Evolutionary conservation across 2,113 vertebrate genomes (phyloP).

Genomic region (Argyrosomus japonicus): DNA sequence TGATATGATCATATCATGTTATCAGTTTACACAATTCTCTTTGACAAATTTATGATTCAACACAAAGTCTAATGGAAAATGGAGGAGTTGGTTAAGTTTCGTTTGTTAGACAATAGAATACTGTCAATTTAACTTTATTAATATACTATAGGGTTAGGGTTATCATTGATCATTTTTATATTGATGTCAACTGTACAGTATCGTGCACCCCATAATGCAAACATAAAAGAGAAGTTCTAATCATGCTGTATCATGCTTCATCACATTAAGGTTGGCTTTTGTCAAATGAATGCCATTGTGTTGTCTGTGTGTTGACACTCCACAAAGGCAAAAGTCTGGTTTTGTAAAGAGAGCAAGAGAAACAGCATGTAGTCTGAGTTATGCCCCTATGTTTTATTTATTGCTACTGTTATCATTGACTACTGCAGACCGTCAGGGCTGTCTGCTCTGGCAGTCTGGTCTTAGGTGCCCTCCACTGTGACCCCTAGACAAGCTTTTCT

Average conservation of each 20-base stretch:
- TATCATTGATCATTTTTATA: neutral
- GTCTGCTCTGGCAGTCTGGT: neutral
- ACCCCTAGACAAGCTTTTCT: neutral
- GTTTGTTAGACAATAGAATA: neutral
- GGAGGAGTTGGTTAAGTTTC: neutral
- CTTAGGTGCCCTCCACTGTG: conserved; percentile 8
- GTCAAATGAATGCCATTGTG: neutral
- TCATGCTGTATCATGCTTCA: neutral
- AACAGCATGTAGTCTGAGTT: conserved; percentile 8
- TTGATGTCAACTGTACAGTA: neutral
- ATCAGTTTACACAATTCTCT: neutral
- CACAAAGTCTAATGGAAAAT: neutral
- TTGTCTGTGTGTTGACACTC: neutral
- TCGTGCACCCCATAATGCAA: accelerated
- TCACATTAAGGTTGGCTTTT: neutral
- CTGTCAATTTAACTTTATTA: neutral
- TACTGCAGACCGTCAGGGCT: neutral
- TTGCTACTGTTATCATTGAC: conserved; percentile 20
- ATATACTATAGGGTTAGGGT: neutral
- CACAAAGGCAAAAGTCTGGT: neutral
- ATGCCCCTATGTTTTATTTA: conserved; percentile 7
- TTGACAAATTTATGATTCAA: neutral
- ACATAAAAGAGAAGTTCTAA: neutral
- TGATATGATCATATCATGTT: neutral
- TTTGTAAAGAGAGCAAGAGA: neutral